These are phyloP conservation scores for Periphyllus acericola DNA, from an alignment of 2,888 invertebrate genomes.

Conservation along the genomic window DNA sequence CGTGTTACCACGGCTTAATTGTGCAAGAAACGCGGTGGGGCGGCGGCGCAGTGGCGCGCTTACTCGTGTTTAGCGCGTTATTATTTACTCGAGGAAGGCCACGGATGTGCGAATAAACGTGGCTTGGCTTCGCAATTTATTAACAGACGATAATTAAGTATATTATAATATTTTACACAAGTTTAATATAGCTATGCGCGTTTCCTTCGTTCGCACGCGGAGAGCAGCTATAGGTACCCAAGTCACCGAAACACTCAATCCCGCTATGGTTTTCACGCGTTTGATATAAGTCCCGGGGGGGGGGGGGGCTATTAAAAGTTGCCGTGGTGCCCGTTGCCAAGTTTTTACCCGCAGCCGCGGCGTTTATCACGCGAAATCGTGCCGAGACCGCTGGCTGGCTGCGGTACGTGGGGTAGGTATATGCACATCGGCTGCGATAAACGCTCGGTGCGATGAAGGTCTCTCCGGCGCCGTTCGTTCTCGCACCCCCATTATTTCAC, in stretches of 20 bases:
- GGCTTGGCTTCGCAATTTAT: background rate
- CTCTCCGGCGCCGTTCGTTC: background rate
- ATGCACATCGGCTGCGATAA: background rate
- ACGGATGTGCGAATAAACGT: background rate
- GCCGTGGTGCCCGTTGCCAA: constrained; percentile 14
- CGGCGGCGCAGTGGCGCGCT: background rate
- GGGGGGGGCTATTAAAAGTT: background rate
- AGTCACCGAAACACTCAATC: background rate
- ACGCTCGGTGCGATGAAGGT: background rate
- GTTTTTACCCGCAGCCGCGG: background rate
- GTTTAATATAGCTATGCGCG: no score
- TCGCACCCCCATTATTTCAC: background rate
- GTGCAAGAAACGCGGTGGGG: background rate
- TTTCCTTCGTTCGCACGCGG: no score
- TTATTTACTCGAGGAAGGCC: background rate
- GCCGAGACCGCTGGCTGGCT: background rate
- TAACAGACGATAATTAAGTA: background rate
- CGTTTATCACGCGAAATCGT: background rate
- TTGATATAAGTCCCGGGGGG: background rate
- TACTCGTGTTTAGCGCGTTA: background rate
- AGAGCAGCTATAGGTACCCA: no score
- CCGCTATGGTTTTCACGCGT: background rate
- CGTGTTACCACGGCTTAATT: background rate
- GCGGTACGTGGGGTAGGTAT: background rate
- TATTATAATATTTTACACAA: no score